Evolutionary conservation across 2,113 vertebrate species (phyloP).

Genomic region (Peromyscus polionotus): DNA sequence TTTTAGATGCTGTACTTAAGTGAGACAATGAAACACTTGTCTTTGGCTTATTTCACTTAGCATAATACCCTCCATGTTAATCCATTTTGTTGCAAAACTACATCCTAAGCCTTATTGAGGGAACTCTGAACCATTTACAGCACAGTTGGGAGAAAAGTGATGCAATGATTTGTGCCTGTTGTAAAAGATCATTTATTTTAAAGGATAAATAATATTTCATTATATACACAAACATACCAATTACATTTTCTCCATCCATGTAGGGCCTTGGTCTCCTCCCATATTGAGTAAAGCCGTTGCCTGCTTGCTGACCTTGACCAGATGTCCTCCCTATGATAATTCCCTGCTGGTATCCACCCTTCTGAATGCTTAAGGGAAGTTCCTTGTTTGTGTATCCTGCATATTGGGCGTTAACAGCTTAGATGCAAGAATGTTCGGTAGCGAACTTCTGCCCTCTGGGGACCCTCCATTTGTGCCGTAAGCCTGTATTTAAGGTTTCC

Average conservation of each 20-base stretch:
- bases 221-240: neutral
- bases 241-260: neutral
- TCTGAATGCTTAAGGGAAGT: no score
- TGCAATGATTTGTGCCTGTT: neutral
- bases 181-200: neutral
- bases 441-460: no score
- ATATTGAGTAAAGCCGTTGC: no score
- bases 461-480: no score
- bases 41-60: neutral
- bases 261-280: no score
- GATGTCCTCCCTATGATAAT: no score
- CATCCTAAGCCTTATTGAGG: neutral
- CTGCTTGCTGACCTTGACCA: no score
- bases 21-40: neutral
- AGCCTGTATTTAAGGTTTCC: no score
- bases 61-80: neutral
- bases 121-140: neutral
- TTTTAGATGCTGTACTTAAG: neutral
- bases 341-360: no score
- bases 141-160: neutral
- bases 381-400: no score
- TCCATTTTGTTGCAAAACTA: neutral
- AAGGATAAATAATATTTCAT: neutral
- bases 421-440: no score
- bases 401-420: no score